Evolutionary conservation across 2,113 vertebrate species (phyloP), one percentile per base, ranked within the genome.

Genomic region (Pholis gunnellus): DNA sequence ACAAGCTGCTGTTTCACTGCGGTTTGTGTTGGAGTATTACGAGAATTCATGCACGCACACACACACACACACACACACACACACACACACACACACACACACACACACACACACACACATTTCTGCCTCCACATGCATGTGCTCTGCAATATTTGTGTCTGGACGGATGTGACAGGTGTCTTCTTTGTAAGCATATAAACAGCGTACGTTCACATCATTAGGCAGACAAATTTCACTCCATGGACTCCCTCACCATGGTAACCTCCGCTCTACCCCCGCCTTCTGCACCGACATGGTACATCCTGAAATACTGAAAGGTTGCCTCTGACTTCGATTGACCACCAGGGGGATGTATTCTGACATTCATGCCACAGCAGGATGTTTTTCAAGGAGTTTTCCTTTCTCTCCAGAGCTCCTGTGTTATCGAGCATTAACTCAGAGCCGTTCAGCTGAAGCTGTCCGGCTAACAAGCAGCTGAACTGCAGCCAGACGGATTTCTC

Each of bases 141-240:
- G 52, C 59, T 2, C 54, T 48, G 25, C 15, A 68, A 75, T 63
- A 52, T 77, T 63, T 81, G 20, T 76, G 52, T 27, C 46, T 87
- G 48, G 72, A 68, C 63, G 76, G 2, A 15, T 70, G 72, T 80
- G 85, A 75, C 79, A 76, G 72, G 48, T 81, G 65, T 78, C 57
- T 54, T 79, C 72, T 25, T 59, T 77, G 60, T 54, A 79, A 72
- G 50, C 59, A 66, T 31, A 57, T 29, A 75, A 50, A 56, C 38
- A 46, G 57, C 11, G 3, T n/a, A 75, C 68, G 83, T 72, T 89
- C 77, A 87, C 63, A 82, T 87, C 86, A 86, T 91, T 89, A 90
- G 42, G 72, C 66, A 54, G 65, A 84, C 61, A 85, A 52, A 79
- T 88, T 56, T 78, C 52, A 52, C 83, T 81, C 60, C 57, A 64